Evolutionary conservation across 2,888 invertebrate genomes (phyloP).

Genomic region (Caenorhabditis doughertyi): DNA sequence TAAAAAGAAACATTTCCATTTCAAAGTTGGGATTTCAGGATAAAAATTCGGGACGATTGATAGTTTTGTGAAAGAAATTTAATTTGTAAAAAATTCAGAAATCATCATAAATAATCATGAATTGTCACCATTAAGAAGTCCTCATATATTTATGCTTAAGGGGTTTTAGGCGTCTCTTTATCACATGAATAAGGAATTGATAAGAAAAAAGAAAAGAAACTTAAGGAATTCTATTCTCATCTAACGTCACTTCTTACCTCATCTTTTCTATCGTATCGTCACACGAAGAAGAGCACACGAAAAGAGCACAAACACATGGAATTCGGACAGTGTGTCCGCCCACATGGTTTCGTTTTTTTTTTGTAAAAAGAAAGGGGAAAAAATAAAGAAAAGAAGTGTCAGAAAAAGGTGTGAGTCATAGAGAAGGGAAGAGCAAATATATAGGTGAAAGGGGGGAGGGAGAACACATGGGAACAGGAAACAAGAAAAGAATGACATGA

Average conservation of each 20-base stretch:
- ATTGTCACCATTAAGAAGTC: not conserved
- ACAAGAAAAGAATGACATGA: not conserved
- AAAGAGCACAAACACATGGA: conserved; percentile 1
- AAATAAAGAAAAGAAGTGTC: not conserved
- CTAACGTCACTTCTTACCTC: not conserved
- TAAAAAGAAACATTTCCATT: no score
- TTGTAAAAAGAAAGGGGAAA: conserved; percentile 15
- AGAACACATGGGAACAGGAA: not conserved
- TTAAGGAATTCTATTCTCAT: conserved; percentile 1
- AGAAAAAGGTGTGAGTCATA: conserved; percentile 33
- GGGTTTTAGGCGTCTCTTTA: no score
- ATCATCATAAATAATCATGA: no score
- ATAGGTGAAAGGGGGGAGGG: not conserved
- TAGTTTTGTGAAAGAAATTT: no score
- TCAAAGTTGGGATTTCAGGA: no score
- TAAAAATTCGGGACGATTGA: no score
- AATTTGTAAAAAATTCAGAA: no score
- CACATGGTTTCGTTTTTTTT: not conserved
- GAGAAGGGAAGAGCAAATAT: conserved; percentile 18
- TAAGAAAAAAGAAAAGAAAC: not conserved
- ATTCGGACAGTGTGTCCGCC: not conserved
- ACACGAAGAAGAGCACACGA: not conserved
- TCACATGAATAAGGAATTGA: not conserved
- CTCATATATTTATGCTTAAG: not conserved
- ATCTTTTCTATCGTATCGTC: not conserved